Conservation (phyloP, 2,113 vertebrate species). For the Galemys pyrenaicus region DNA sequence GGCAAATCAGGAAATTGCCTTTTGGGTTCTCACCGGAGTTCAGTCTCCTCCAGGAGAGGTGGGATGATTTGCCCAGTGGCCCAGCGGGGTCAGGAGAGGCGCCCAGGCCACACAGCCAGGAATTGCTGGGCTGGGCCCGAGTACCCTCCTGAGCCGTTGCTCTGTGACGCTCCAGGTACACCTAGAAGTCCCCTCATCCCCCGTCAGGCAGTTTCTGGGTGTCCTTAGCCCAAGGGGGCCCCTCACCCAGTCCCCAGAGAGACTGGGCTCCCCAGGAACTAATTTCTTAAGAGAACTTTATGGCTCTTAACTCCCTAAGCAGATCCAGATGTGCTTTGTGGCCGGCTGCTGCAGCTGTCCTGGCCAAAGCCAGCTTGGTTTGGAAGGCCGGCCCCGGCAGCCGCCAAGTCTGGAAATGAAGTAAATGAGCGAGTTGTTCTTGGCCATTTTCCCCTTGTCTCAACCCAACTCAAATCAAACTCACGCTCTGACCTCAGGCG, state of each 20-base stretch:
- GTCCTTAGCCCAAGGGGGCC: neutral
- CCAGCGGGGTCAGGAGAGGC: neutral
- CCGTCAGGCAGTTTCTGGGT: neutral
- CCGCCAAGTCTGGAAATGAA: slow-evolving; percentile 89
- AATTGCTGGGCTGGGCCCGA: neutral
- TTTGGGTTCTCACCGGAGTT: neutral
- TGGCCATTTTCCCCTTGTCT: slow-evolving; percentile 85
- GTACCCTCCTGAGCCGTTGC: neutral
- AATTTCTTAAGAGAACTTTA: slow-evolving; percentile 84
- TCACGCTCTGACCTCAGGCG: slow-evolving; percentile 86
- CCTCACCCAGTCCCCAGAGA: slow-evolving; percentile 48
- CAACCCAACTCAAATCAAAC: slow-evolving; percentile 83
- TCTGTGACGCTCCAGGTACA: neutral
- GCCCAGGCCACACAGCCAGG: neutral
- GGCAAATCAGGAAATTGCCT: neutral
- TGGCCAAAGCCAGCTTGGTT: slow-evolving; percentile 81
- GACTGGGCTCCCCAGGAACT: slow-evolving; percentile 61
- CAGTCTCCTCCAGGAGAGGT: neutral
- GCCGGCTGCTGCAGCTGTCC: slow-evolving; percentile 84
- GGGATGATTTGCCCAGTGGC: neutral
- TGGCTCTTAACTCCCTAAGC: slow-evolving; percentile 84
- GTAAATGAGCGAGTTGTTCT: slow-evolving; percentile 88
- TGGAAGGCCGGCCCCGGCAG: slow-evolving; percentile 81
- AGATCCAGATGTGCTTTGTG: slow-evolving; percentile 87
- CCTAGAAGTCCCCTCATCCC: neutral